These are phyloP conservation scores for Drosophila ezoana DNA, from an alignment of 2,888 invertebrate species.

Conservation along the genomic window DNA sequence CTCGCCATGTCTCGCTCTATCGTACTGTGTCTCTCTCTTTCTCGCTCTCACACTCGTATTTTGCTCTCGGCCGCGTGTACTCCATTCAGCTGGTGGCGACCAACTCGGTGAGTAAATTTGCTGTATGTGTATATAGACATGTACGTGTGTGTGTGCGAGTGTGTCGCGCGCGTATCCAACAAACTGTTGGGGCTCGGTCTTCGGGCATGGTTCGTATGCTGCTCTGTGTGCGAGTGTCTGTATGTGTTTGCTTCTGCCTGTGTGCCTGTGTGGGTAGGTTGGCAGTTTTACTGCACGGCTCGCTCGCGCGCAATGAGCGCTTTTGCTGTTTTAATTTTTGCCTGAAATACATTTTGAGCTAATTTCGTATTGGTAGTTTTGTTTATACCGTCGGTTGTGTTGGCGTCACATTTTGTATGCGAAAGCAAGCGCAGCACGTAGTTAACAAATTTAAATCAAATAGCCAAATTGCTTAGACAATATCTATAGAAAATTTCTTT, in stretches of 20 bases:
- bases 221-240: slow-evolving; percentile 8
- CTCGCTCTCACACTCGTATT: slow-evolving; percentile 16
- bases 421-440: slow-evolving; percentile 69
- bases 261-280: slow-evolving; percentile 53
- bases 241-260: slow-evolving; percentile 13
- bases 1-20: slow-evolving; percentile 42
- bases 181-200: slow-evolving; percentile 66
- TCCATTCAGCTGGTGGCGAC: slow-evolving; percentile 53
- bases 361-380: slow-evolving; percentile 84
- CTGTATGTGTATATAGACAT: slow-evolving; percentile 26
- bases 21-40: slow-evolving; percentile 9
- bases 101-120: slow-evolving; percentile 63
- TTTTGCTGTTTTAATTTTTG: slow-evolving; percentile 80
- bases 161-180: slow-evolving; percentile 54
- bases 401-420: slow-evolving; percentile 76
- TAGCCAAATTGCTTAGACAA: slow-evolving; percentile 42
- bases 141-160: slow-evolving; percentile 6
- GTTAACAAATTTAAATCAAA: slow-evolving; percentile 51
- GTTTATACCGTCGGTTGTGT: slow-evolving; percentile 83
- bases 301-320: slow-evolving; percentile 70
- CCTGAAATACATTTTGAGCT: slow-evolving; percentile 83
- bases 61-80: slow-evolving; percentile 34
- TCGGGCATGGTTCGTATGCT: slow-evolving; percentile 33
- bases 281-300: slow-evolving; percentile 59
- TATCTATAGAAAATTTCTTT: slow-evolving; percentile 29